Conservation (phyloP, 2,113 vertebrate genomes). For the Chaetura pelagica region DNA sequence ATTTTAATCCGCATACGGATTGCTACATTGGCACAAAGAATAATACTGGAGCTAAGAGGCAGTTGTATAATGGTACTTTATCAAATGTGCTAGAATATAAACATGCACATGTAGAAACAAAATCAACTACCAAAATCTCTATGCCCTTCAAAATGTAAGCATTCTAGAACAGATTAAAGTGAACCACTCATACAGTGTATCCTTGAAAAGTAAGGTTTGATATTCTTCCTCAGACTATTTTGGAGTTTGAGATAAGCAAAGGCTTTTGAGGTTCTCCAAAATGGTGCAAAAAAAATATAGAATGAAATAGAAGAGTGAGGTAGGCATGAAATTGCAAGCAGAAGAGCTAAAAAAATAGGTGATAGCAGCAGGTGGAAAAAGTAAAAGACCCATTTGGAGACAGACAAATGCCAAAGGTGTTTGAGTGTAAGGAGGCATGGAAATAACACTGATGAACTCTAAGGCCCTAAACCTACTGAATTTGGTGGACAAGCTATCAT, state of each 20-base stretch:
- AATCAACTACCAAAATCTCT: constrained; percentile 38
- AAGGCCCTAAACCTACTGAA: neutral
- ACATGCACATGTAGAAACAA: constrained; percentile 34
- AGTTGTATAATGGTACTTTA: constrained; percentile 10
- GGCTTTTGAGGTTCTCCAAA: neutral
- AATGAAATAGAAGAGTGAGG: neutral
- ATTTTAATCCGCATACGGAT: neutral
- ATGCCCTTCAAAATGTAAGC: constrained; percentile 37
- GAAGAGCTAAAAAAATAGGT: neutral
- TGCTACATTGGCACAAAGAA: neutral
- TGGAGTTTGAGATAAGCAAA: neutral
- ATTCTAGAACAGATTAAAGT: constrained; percentile 2
- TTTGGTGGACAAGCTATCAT: neutral
- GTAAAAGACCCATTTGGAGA: neutral
- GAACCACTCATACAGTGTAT: neutral
- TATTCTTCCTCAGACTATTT: neutral
- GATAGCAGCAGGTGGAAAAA: neutral
- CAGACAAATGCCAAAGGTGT: neutral
- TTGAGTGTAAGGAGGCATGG: neutral
- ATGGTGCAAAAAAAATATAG: neutral
- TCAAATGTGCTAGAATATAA: constrained; percentile 38
- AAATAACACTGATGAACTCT: neutral
- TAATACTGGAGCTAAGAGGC: neutral
- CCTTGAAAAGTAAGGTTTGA: neutral
- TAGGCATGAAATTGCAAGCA: neutral